Evolutionary conservation across 2,888 invertebrate genomes (phyloP).

Genomic region (Acronicta psi): DNA sequence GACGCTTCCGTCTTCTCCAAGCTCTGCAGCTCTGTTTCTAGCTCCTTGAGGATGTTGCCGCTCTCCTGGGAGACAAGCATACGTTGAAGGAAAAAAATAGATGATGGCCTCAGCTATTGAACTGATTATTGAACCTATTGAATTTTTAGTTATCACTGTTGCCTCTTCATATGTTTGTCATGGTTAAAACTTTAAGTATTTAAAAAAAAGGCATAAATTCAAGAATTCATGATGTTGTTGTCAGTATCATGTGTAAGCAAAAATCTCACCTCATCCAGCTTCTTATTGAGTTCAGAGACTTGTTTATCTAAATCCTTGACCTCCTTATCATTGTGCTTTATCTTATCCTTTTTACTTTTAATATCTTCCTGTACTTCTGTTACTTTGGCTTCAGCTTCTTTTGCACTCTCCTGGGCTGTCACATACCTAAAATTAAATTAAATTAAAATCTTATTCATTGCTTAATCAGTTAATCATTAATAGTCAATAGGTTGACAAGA

Average conservation of each 20-base stretch:
- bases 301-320: slow-evolving; percentile 87
- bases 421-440: slow-evolving; percentile 75
- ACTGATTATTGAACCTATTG: too few relatives aligned
- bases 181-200: too few relatives aligned
- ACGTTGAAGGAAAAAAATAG: too few relatives aligned
- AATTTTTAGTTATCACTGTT: too few relatives aligned
- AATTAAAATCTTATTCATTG: too few relatives aligned
- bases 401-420: slow-evolving; percentile 84
- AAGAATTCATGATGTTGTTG: too few relatives aligned
- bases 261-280: slow-evolving; percentile 90
- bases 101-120: too few relatives aligned
- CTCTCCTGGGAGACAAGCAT: slow-evolving; percentile 86
- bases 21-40: slow-evolving; percentile 90
- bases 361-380: slow-evolving; percentile 89
- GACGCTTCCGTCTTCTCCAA: slow-evolving; percentile 92
- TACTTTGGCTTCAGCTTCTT: slow-evolving; percentile 86
- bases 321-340: slow-evolving; percentile 87
- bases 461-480: too few relatives aligned
- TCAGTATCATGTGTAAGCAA: not conserved
- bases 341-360: slow-evolving; percentile 84
- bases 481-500: too few relatives aligned
- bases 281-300: slow-evolving; percentile 90
- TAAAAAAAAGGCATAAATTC: too few relatives aligned
- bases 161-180: too few relatives aligned
- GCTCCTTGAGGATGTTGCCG: slow-evolving; percentile 89